Base-by-base conservation (phyloP, 2,113 vertebrate species). In the Rana temporaria region DNA sequence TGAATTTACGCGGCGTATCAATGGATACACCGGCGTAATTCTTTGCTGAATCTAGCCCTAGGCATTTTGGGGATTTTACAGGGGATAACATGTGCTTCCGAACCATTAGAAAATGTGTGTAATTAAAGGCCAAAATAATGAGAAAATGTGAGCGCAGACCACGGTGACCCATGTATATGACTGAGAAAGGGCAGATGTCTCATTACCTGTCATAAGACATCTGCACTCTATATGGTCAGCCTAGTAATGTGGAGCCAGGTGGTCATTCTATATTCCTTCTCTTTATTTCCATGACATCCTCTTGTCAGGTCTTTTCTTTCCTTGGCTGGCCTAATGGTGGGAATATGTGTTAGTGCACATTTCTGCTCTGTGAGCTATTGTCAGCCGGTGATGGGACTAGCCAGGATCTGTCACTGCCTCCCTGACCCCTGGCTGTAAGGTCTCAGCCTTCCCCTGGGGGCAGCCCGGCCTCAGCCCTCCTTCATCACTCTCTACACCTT, bases 401-500 rank as follows among this genome's bases (percentile, higher is more conserved):
- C 57, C 16, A 59, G 68, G 67, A 74, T 74, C 38, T 82, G 80
- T 82, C 80, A 82, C 26, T 20, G 80, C 16, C 70, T 56, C 60
- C 19, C 6, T 82, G 80, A 82, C 80, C 80, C 55, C 80, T 82
- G 80, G 7, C 80, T 75, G 80, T 8, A 66, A 82, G 71, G 80
- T 82, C 80, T 56, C 80, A 19, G 79, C 59, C 82, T 78, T 56
- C 68, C 74, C 64, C 76, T 68, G 53, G 63, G 68, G 66, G n/a
- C 57, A 64, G 59, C 75, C 68, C 81, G 34, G 60, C 59, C 62
- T 32, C 62, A 26, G 57, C 82, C 73, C 32, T 19, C 55, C 82
- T 72, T 71, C 71, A 76, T 57, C 57, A 67, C 68, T 80, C 55
- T 62, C 38, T 52, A 75, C 80, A 82, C 80, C 80, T 82, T 75